These are phyloP conservation scores for Battus philenor DNA, from an alignment of 1,140 invertebrate genomes.

Conservation along the genomic window DNA sequence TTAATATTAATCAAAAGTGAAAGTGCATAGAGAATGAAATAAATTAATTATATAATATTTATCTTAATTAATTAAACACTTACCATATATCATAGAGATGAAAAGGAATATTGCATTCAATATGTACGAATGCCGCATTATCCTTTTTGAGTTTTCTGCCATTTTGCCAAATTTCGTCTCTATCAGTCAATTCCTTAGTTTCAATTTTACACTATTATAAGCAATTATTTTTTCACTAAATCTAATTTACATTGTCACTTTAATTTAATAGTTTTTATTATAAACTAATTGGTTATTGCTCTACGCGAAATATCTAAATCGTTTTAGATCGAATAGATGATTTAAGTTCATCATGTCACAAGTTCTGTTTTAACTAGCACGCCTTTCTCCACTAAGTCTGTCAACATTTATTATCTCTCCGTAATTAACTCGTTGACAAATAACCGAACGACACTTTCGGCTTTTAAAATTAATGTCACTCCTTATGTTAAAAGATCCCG, in stretches of 20 bases:
- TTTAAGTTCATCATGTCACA: conserved; percentile 41
- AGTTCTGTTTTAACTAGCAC: conserved; percentile 34
- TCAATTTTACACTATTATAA: conserved; percentile 32
- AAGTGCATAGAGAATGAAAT: background rate
- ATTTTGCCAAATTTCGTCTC: conserved; percentile 38
- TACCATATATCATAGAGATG: conserved; percentile 63
- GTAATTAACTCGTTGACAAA: conserved; percentile 66
- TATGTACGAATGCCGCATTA: conserved; percentile 55
- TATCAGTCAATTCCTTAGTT: conserved; percentile 22
- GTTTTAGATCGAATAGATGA: conserved; percentile 18
- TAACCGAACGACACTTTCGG: conserved; percentile 45
- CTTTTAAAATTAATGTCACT: conserved; percentile 51
- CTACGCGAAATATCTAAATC: background rate
- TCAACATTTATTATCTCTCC: conserved; percentile 51
- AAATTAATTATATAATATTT: background rate
- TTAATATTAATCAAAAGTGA: background rate
- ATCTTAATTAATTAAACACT: conserved; percentile 29
- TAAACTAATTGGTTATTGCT: no score
- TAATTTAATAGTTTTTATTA: no score
- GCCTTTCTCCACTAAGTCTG: conserved; percentile 47
- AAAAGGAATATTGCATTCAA: conserved; percentile 60
- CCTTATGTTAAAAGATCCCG: conserved; percentile 47
- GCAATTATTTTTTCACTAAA: conserved; percentile 37
- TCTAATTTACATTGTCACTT: conserved; percentile 54
- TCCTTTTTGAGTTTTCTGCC: conserved; percentile 48